Percentiles rank a stretch among this genome's conserved stretches.
These are phyloP conservation scores for Microplitis deprimator DNA, from an alignment of 2,888 invertebrate genomes.

Conservation along the genomic window DNA sequence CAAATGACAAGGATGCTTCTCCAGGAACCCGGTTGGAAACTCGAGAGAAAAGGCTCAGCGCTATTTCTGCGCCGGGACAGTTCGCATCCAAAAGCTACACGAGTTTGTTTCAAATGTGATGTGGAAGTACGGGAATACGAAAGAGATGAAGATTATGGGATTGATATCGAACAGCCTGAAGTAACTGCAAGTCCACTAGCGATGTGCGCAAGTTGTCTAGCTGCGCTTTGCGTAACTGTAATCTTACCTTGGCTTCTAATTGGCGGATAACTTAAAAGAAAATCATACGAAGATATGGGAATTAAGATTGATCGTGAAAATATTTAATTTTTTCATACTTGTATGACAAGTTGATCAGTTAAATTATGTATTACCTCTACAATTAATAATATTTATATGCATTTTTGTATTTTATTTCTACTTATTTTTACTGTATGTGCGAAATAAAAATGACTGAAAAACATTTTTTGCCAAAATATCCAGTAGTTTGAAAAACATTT, in stretches of 20 bases:
- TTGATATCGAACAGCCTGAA: conserved; percentile 65
- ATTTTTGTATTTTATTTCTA: too few relatives aligned
- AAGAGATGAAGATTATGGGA: conserved; percentile 71
- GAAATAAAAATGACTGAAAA: not conserved
- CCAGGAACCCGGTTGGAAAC: conserved; percentile 69
- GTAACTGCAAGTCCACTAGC: conserved; percentile 66
- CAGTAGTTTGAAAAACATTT: not conserved
- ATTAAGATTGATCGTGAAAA: not conserved
- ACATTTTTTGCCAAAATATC: not conserved
- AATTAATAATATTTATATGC: too few relatives aligned
- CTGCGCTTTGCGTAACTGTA: conserved; percentile 73
- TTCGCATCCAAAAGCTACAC: conserved; percentile 60
- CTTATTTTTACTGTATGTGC: too few relatives aligned
- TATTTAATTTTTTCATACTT: not conserved
- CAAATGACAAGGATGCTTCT: conserved; percentile 64
- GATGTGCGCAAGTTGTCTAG: conserved; percentile 73
- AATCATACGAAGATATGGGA: not conserved
- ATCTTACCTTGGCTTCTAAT: conserved; percentile 74
- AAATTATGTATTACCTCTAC: too few relatives aligned
- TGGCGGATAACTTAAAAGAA: conserved; percentile 60
- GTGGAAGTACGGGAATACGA: conserved; percentile 74
- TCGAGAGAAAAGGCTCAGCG: conserved; percentile 67
- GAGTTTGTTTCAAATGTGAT: conserved; percentile 74
- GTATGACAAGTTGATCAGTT: not conserved
- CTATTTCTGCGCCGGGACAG: conserved; percentile 65